These are phyloP conservation scores for Callithrix jacchus DNA, from an alignment of 2,113 vertebrate genomes.

Conservation along the genomic window DNA sequence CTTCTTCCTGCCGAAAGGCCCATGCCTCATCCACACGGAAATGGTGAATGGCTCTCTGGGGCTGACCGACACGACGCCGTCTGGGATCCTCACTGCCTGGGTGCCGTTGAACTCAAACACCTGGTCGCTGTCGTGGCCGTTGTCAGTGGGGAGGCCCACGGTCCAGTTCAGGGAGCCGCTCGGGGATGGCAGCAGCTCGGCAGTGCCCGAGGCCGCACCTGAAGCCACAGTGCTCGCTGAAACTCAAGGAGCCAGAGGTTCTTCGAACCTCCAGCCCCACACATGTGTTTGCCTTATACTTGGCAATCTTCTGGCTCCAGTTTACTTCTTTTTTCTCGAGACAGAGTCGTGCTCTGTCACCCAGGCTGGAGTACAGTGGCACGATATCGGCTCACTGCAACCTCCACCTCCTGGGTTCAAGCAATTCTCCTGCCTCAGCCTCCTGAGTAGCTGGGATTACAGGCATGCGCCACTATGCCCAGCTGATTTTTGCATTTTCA, in stretches of 20 bases:
- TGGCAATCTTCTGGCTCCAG: background rate
- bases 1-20: constrained; percentile 92
- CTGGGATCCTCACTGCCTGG: constrained; percentile 93
- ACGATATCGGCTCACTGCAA: no score
- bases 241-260: accelerated
- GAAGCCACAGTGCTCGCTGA: background rate
- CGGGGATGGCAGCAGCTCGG: constrained; percentile 94
- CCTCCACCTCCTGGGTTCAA: no score
- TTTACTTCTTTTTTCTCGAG: background rate
- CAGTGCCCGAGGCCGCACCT: constrained; percentile 92
- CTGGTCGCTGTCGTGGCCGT: constrained; percentile 97
- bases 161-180: constrained; percentile 94
- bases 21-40: constrained; percentile 97
- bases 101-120: constrained; percentile 99
- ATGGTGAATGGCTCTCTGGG: constrained; percentile 94
- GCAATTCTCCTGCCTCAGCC: no score
- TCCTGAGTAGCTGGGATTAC: no score
- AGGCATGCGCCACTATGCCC: accelerated
- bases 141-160: constrained; percentile 93
- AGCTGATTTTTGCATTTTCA: no score
- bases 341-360: no score
- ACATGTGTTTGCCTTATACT: accelerated
- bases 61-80: constrained; percentile 88
- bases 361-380: no score
- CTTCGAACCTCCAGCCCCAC: accelerated